These are phyloP conservation scores for Drosophila miranda DNA, from an alignment of 1,140 invertebrate species.

Conservation along the genomic window DNA sequence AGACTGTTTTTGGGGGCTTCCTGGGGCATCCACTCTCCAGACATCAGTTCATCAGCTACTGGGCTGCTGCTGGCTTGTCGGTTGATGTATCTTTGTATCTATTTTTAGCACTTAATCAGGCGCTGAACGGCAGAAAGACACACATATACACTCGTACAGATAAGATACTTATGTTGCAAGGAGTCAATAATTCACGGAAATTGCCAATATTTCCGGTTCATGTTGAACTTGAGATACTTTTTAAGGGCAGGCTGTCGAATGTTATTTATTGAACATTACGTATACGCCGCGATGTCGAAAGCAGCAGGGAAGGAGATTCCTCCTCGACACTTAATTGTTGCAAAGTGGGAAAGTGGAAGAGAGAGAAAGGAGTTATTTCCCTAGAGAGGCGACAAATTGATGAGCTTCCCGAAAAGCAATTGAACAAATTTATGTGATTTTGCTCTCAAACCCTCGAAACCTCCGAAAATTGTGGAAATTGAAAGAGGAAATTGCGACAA, in stretches of 20 bases:
- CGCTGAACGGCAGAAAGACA: constrained; percentile 54
- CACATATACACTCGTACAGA: neutral
- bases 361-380: too few species aligned
- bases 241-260: constrained; percentile 24
- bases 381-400: constrained; percentile 47
- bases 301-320: constrained; percentile 4
- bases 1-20: neutral
- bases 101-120: constrained; percentile 79
- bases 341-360: neutral
- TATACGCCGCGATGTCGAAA: constrained; percentile 41
- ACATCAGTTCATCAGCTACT: constrained; percentile 34
- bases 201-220: constrained; percentile 79
- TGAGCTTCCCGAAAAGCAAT: constrained; percentile 66
- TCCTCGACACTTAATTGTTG: constrained; percentile 62
- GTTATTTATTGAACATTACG: constrained; percentile 58
- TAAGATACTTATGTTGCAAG: neutral
- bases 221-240: constrained; percentile 52
- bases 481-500: constrained; percentile 31
- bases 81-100: constrained; percentile 51
- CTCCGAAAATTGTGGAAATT: constrained; percentile 32
- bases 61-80: constrained; percentile 30
- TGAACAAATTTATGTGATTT: constrained; percentile 64
- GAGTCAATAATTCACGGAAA: constrained; percentile 72
- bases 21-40: constrained; percentile 35
- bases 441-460: neutral